Evolutionary conservation across 2,797 vertebrate genomes (phyloP).

Genomic region (Schizopygopsis malacanthus): DNA sequence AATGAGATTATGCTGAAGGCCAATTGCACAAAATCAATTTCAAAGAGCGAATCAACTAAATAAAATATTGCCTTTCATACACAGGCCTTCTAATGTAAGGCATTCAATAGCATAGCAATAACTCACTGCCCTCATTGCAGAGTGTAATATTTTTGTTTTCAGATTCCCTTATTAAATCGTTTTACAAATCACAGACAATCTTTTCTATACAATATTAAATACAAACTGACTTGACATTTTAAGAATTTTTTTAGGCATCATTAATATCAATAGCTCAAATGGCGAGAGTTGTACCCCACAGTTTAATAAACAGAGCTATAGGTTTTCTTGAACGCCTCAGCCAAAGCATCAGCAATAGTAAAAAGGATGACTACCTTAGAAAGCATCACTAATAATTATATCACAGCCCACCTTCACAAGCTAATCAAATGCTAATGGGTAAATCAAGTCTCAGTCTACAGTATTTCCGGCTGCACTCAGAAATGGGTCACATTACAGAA

Average conservation of each 20-base stretch:
- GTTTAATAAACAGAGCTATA: not conserved
- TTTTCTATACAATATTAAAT: not conserved
- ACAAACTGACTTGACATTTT: not conserved
- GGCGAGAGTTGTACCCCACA: not conserved
- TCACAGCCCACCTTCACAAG: not conserved
- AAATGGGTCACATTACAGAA: slow-evolving; percentile 5
- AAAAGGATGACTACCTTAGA: not conserved
- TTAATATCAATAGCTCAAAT: not conserved
- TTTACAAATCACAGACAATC: not conserved
- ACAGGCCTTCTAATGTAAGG: not conserved
- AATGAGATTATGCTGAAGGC: slow-evolving; percentile 27
- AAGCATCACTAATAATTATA: not conserved
- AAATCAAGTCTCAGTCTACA: slow-evolving; percentile 4
- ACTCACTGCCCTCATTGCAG: too few species aligned
- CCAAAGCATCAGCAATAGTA: not conserved
- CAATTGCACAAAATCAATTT: slow-evolving; percentile 20
- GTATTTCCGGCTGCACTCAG: not conserved
- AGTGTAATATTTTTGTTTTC: not conserved
- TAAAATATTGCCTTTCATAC: slow-evolving; percentile 4
- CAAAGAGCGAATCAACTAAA: slow-evolving; percentile 5
- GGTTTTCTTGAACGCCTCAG: not conserved
- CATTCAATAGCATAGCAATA: not conserved
- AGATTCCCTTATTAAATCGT: not conserved
- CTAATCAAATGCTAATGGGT: slow-evolving; percentile 10
- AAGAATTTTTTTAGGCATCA: not conserved